Conservation (phyloP, 2,113 vertebrate genomes). For the Corapipo altera region DNA sequence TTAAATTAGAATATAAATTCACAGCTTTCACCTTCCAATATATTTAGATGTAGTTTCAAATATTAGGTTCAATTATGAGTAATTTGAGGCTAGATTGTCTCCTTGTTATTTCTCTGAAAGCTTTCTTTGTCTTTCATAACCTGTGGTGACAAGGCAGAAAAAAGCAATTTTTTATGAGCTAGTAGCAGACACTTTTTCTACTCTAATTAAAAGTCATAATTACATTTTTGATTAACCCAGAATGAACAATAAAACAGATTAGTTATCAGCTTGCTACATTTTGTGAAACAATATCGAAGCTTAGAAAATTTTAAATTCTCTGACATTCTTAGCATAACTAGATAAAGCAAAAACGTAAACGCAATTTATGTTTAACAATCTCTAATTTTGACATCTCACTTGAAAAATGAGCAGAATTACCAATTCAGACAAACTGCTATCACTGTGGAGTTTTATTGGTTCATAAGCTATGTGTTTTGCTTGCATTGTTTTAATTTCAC, state of each 20-base stretch:
- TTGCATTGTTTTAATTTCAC: background rate
- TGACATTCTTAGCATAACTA: background rate
- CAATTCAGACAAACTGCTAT: background rate
- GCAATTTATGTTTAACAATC: slow-evolving; percentile 7
- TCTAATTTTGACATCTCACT: slow-evolving; percentile 24
- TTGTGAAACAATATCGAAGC: slow-evolving; percentile 1
- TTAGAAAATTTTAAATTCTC: slow-evolving; percentile 21
- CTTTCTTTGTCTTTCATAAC: slow-evolving; percentile 48
- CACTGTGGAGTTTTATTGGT: background rate
- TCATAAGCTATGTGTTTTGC: background rate
- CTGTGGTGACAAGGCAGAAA: slow-evolving; percentile 40
- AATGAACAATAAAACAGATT: slow-evolving; percentile 60
- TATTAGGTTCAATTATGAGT: slow-evolving; percentile 38
- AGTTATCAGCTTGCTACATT: slow-evolving; percentile 54
- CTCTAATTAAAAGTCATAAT: slow-evolving; percentile 68
- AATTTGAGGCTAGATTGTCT: slow-evolving; percentile 48
- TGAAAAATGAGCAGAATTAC: slow-evolving; percentile 25
- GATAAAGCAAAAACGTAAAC: slow-evolving; percentile 43
- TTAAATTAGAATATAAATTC: slow-evolving; percentile 30
- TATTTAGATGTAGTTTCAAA: slow-evolving; percentile 47
- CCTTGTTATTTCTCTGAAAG: slow-evolving; percentile 18
- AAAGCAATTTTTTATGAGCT: slow-evolving; percentile 13
- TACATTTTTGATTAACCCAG: slow-evolving; percentile 60
- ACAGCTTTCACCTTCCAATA: background rate
- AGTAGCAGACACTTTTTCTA: slow-evolving; percentile 33